Conservation (phyloP, 2,113 vertebrate species). For the Lepisosteus oculatus region DNA sequence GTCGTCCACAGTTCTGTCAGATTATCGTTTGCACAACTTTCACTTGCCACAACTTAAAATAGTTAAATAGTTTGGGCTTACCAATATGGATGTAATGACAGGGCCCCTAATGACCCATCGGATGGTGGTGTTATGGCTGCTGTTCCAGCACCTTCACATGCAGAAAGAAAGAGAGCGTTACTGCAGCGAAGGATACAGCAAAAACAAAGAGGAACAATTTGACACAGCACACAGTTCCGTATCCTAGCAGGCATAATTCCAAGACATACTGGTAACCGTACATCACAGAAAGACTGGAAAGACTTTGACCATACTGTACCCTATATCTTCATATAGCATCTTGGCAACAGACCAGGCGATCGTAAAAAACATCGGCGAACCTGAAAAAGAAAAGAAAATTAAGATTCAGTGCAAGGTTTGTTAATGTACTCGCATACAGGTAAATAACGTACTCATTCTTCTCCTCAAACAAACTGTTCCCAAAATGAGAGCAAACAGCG, state of each 20-base stretch:
- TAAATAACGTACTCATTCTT: neutral
- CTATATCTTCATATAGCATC: slow-evolving; percentile 78
- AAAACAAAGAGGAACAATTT: neutral
- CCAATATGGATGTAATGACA: slow-evolving; percentile 78
- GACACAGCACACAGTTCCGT: neutral
- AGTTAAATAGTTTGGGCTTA: slow-evolving; percentile 55
- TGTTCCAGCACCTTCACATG: slow-evolving; percentile 84
- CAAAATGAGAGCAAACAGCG: neutral
- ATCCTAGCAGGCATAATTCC: neutral
- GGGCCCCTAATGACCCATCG: slow-evolving; percentile 94
- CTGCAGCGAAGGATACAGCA: neutral
- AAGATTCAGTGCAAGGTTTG: neutral
- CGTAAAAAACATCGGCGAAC: slow-evolving; percentile 72
- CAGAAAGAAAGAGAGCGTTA: slow-evolving; percentile 21
- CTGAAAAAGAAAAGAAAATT: slow-evolving; percentile 47
- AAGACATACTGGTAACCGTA: neutral
- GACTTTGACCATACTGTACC: slow-evolving; percentile 62
- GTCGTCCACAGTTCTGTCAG: too few species aligned
- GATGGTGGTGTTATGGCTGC: slow-evolving; percentile 68
- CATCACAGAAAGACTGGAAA: neutral
- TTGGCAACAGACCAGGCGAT: slow-evolving; percentile 75
- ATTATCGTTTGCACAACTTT: too few species aligned
- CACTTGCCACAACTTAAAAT: too few species aligned
- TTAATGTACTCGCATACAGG: slow-evolving; percentile 1
- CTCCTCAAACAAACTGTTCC: neutral